Conservation (phyloP, 2,888 invertebrate genomes). For the Chesias legatella region DNA sequence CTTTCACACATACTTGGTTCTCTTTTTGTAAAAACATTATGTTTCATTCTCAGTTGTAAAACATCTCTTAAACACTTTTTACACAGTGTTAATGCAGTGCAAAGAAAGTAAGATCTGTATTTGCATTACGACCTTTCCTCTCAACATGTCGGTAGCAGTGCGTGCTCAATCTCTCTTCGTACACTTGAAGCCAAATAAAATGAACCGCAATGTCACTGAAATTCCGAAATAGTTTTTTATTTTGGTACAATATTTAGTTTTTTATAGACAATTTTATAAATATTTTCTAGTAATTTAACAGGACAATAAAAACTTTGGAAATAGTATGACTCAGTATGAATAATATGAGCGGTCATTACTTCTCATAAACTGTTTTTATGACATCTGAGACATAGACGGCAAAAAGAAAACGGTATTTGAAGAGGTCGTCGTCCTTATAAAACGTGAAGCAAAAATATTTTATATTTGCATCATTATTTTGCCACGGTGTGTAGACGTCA, state of each 20-base stretch:
- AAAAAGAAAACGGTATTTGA: slow-evolving; percentile 7
- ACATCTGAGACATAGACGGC: slow-evolving; percentile 7
- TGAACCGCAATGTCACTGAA: too few species aligned
- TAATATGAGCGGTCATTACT: background rate
- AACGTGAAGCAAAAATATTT: slow-evolving; percentile 1
- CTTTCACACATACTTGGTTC: too few species aligned
- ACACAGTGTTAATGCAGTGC: slow-evolving; percentile 19
- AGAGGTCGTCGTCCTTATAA: slow-evolving; percentile 13
- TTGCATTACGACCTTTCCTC: slow-evolving; percentile 40
- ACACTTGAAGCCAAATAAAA: slow-evolving; percentile 13
- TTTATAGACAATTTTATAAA: background rate
- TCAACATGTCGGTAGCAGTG: slow-evolving; percentile 34
- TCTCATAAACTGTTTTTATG: slow-evolving; percentile 12
- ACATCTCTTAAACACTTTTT: too few species aligned
- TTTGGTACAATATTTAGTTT: too few species aligned
- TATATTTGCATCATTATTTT: slow-evolving; percentile 8
- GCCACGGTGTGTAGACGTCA: slow-evolving; percentile 22
- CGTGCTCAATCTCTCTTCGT: slow-evolving; percentile 44
- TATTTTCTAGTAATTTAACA: background rate
- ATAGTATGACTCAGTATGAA: too few species aligned
- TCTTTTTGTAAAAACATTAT: too few species aligned
- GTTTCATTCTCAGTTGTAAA: too few species aligned
- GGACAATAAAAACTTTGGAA: too few species aligned
- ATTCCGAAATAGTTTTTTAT: too few species aligned
- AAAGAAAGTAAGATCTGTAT: slow-evolving; percentile 52